These are phyloP conservation scores for Bujurquina vittata DNA, from an alignment of 2,113 vertebrate genomes.

Conservation along the genomic window DNA sequence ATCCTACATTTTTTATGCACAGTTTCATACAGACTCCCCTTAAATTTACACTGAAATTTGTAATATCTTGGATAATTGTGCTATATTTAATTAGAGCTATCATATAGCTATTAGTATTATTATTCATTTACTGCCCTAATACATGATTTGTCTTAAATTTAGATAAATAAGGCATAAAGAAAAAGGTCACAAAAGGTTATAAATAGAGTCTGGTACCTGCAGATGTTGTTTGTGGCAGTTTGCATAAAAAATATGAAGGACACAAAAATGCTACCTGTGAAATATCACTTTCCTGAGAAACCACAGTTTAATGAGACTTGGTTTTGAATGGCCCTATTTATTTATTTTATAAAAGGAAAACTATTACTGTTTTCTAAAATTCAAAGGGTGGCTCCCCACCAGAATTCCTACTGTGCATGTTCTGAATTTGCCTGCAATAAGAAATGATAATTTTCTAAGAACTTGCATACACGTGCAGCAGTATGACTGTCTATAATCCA, in stretches of 20 bases:
- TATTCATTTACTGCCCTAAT: not conserved
- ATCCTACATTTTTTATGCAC: not conserved
- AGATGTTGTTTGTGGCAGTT: constrained; percentile 46
- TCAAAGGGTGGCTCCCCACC: constrained; percentile 50
- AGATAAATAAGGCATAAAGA: not conserved
- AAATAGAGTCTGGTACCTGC: constrained; percentile 34
- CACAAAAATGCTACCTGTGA: not conserved
- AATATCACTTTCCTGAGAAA: not conserved
- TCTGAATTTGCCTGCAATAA: constrained; percentile 79
- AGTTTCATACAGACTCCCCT: not conserved
- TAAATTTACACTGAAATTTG: not conserved
- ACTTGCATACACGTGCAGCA: constrained; percentile 60
- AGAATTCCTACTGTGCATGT: constrained; percentile 86
- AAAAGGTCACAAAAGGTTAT: not conserved
- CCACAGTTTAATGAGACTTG: constrained; percentile 23
- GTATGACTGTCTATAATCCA: constrained; percentile 66
- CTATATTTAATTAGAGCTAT: not conserved
- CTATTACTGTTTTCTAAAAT: constrained; percentile 1
- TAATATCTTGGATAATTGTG: not conserved
- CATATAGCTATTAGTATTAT: not conserved
- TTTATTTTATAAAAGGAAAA: not conserved
- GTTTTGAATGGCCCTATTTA: constrained; percentile 6
- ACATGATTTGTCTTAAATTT: not conserved
- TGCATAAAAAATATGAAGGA: constrained; percentile 12
- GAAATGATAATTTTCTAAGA: constrained; percentile 47